Evolutionary conservation across 37 sponge, comb jelly and placozoan species (phyloP).

Genomic region (Hormiphora californensis): DNA sequence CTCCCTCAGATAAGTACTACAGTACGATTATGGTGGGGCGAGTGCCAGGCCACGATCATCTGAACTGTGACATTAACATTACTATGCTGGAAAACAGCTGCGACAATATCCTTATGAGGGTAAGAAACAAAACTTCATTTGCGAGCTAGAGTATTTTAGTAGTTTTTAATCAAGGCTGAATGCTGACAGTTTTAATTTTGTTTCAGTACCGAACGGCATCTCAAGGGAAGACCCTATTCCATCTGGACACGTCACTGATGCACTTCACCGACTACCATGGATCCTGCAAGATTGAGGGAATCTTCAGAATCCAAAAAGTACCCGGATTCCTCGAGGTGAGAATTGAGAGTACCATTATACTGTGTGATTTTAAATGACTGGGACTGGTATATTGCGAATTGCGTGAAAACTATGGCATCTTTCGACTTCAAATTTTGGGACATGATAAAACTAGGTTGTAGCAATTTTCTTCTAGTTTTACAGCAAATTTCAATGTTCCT

Average conservation of each 20-base stretch:
- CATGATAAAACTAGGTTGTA: too few relatives aligned
- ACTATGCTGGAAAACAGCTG: background rate
- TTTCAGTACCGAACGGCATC: background rate
- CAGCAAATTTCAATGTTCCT: too few relatives aligned
- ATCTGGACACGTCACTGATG: background rate
- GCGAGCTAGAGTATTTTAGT: too few relatives aligned
- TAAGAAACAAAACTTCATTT: too few relatives aligned
- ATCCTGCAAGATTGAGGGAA: background rate
- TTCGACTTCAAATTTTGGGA: too few relatives aligned
- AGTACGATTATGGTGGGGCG: slow-evolving; percentile 28
- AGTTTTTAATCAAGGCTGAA: too few relatives aligned
- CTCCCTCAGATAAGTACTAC: background rate
- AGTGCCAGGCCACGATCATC: background rate
- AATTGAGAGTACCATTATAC: too few relatives aligned
- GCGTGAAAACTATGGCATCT: too few relatives aligned
- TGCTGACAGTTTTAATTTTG: too few relatives aligned
- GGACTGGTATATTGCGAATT: too few relatives aligned
- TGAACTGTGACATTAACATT: background rate
- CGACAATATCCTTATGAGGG: background rate
- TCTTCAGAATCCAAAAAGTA: background rate
- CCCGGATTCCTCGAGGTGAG: background rate
- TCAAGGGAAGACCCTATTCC: background rate
- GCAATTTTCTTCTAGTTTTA: too few relatives aligned
- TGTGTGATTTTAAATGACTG: too few relatives aligned
- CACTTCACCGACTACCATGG: background rate